Base-by-base conservation (phyloP, 2,113 vertebrate genomes). In the Cebus imitator region DNA sequence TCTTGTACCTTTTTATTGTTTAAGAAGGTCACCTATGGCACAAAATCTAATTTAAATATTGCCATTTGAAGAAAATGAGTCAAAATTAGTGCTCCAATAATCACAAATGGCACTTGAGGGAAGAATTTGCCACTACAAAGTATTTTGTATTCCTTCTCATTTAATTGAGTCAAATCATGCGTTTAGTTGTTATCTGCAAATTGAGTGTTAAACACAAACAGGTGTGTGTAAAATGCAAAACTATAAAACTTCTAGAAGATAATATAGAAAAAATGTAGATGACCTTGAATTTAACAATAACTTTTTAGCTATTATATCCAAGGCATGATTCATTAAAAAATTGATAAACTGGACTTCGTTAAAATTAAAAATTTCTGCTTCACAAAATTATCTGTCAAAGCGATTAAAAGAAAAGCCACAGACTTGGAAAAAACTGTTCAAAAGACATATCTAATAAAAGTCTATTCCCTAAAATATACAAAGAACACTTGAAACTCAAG, bases 51-150 rank as follows among this genome's bases (percentile, higher is more conserved):
- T 81, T 92, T 81, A 92, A 96, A 93, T 88, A 10, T 35, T 88
- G 9, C 3, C 30, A 80, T 94, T 93, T 94, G n/a, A 76, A 88
- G 40, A 94, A n/a, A 73, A 92, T 90, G 30, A 94, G 72, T 25
- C 18, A 95, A 91, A 92, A 73, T 37, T 88, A 83, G 10, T 40
- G 75, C 37, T 94, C 20, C 21, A 90, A 57, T 87, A 94, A 89
- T 83, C 58, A 84, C 8, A 96, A 90, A 11, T 85, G 58, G 16
- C 11, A 78, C 40, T 72, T 37, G 45, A 90, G 13, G 16, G 1
- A 83, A 95, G 27, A 85, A 64, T 84, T 68, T 90, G 11, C 32
- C 18, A 73, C 20, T 35, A 55, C 35, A 76, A 96, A 93, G 8
- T 8, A 91, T 80, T 55, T 30, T 73, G 35, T 50, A 90, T 66